Percentiles rank a stretch among this genome's conserved stretches.
phyloP scores from a whole-genome alignment of 2,888 invertebrate species.

The Dolichomitus sp. region DNA sequence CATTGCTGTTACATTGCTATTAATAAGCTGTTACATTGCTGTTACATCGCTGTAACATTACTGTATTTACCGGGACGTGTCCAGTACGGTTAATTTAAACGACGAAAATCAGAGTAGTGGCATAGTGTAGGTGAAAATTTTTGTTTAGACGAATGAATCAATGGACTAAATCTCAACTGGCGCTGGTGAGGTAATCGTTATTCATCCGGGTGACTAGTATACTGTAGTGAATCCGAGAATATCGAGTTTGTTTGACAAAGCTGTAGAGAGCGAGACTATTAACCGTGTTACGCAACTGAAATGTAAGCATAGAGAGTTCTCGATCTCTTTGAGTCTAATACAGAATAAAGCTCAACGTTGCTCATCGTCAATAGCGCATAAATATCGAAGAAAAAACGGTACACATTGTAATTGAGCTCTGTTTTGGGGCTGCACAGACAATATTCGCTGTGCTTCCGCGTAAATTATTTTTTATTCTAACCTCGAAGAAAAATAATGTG shows the following conservation, averaged over 20 bases:
- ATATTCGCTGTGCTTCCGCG: slow-evolving; percentile 4
- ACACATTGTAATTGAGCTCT: not conserved
- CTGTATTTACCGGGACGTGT: no score
- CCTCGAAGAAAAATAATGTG: slow-evolving; percentile 44
- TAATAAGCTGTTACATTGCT: no score
- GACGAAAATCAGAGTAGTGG: not conserved
- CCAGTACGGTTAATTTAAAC: no score
- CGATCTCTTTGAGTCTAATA: slow-evolving; percentile 41
- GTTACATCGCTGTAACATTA: no score
- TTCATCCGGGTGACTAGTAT: not conserved
- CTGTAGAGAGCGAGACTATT: slow-evolving; percentile 43
- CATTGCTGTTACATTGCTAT: no score
- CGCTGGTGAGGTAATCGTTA: slow-evolving; percentile 8
- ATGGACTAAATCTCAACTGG: not conserved
- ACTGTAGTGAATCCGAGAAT: slow-evolving; percentile 14
- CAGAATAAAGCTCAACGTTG: not conserved
- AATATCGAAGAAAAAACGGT: slow-evolving; percentile 33
- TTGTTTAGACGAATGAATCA: not conserved
- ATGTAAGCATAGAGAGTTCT: slow-evolving; percentile 52
- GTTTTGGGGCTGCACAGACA: not conserved
- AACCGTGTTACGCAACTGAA: slow-evolving; percentile 57
- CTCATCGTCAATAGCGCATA: slow-evolving; percentile 26
- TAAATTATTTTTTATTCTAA: slow-evolving; percentile 23
- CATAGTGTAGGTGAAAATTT: not conserved
- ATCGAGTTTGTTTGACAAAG: slow-evolving; percentile 43